These are phyloP conservation scores for Toxotes chatareus DNA, from an alignment of 2,113 vertebrate species.

Conservation along the genomic window DNA sequence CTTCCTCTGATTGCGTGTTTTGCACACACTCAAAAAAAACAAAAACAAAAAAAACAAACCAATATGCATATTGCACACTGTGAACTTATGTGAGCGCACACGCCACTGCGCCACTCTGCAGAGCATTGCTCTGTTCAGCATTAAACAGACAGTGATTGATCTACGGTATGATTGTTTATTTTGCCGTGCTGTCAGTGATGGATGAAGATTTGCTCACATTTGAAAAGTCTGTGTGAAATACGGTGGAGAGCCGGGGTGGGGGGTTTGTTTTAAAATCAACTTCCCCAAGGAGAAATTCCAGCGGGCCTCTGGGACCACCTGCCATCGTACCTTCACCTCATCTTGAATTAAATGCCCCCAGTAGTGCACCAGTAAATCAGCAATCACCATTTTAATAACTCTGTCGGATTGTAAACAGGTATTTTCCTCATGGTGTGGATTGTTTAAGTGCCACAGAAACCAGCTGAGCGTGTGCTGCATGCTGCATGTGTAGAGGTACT, in stretches of 20 bases:
- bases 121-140: constrained; percentile 36
- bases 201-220: constrained; percentile 71
- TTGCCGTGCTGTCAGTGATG: constrained; percentile 77
- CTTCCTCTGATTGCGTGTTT: neutral
- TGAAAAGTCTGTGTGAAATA: constrained; percentile 69
- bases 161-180: constrained; percentile 79
- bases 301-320: constrained; percentile 45
- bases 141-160: constrained; percentile 85
- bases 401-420: constrained; percentile 26
- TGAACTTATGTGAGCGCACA: constrained; percentile 30
- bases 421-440: constrained; percentile 38
- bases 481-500: neutral
- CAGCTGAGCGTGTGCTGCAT: neutral
- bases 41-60: neutral
- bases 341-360: constrained; percentile 51
- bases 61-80: neutral
- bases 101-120: neutral
- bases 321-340: constrained; percentile 47
- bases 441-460: constrained; percentile 14
- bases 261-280: constrained; percentile 47
- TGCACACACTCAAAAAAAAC: neutral
- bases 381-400: constrained; percentile 57
- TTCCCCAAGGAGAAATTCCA: constrained; percentile 57
- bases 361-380: constrained; percentile 17
- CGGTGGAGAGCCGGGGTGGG: constrained; percentile 26